Evolutionary conservation across 2,797 vertebrate genomes (phyloP).

Genomic region (Sorex maritimensis): DNA sequence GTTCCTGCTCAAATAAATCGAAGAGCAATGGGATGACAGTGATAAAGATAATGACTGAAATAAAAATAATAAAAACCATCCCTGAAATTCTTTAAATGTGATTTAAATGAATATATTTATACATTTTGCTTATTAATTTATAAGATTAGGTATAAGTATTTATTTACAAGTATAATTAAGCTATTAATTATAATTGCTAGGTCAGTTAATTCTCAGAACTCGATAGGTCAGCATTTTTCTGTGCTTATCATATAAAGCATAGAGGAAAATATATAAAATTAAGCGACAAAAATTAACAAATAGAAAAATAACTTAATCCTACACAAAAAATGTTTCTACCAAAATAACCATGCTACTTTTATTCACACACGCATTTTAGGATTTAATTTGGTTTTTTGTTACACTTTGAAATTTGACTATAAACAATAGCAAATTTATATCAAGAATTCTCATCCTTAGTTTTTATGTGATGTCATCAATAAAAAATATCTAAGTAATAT

Average conservation of each 20-base stretch:
- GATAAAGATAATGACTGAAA: background rate
- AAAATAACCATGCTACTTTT: background rate
- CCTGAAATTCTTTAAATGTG: background rate
- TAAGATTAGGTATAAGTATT: background rate
- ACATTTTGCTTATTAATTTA: background rate
- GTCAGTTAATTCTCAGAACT: background rate
- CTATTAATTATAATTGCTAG: background rate
- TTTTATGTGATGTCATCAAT: slow-evolving; percentile 68
- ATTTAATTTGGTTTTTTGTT: background rate
- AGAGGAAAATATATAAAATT: background rate
- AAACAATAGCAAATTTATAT: slow-evolving; percentile 72
- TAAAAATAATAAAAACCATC: too few species aligned
- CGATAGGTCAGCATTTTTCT: background rate
- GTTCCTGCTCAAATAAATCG: too few species aligned
- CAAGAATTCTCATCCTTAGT: background rate
- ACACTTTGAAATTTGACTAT: background rate
- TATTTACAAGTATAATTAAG: slow-evolving; percentile 12
- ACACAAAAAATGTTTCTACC: background rate
- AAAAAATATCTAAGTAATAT: slow-evolving; percentile 74
- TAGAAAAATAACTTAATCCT: background rate
- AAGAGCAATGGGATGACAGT: too few species aligned
- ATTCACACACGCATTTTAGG: slow-evolving; percentile 5
- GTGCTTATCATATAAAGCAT: background rate
- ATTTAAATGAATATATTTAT: background rate
- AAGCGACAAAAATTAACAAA: background rate